Evolutionary conservation across 2,888 invertebrate genomes (phyloP).

Genomic region (Tryphoninae sp.): DNA sequence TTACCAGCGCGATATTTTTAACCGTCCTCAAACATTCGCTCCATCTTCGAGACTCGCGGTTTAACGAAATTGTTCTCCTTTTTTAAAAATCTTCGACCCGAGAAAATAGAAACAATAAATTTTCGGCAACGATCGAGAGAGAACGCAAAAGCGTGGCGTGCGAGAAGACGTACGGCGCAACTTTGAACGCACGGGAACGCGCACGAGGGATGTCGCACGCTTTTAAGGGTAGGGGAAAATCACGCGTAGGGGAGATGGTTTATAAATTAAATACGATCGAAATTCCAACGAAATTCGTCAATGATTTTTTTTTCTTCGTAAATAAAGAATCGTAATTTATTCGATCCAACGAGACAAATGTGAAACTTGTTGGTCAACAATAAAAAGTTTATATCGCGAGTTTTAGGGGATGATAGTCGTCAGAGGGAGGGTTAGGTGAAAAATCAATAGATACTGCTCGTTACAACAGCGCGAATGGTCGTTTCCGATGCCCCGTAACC

Average conservation of each 20-base stretch:
- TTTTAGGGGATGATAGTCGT: conserved; percentile 19
- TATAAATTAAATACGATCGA: conserved; percentile 4
- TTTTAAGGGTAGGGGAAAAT: conserved; percentile 31
- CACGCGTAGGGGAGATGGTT: conserved; percentile 22
- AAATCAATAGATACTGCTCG: conserved; percentile 62
- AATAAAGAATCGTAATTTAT: background rate
- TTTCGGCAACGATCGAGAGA: conserved; percentile 32
- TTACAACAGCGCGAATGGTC: conserved; percentile 43
- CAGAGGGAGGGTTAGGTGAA: conserved; percentile 39
- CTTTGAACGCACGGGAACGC: conserved; percentile 37
- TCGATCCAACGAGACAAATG: too few relatives aligned
- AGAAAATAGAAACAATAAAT: conserved; percentile 29
- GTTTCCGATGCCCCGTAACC: background rate
- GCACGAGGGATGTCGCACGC: conserved; percentile 27
- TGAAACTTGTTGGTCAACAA: background rate
- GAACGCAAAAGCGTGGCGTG: conserved; percentile 23
- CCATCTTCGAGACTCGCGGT: conserved; percentile 15
- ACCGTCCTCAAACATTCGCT: conserved; percentile 46
- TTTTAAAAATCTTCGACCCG: conserved; percentile 10
- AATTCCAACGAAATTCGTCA: background rate
- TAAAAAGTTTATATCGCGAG: background rate
- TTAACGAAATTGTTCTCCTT: conserved; percentile 45
- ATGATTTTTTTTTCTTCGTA: background rate
- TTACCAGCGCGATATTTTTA: conserved; percentile 65
- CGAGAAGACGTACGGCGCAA: conserved; percentile 49